These are phyloP conservation scores for Rhagologus leucostigma DNA, from an alignment of 2,113 vertebrate genomes.

Conservation along the genomic window DNA sequence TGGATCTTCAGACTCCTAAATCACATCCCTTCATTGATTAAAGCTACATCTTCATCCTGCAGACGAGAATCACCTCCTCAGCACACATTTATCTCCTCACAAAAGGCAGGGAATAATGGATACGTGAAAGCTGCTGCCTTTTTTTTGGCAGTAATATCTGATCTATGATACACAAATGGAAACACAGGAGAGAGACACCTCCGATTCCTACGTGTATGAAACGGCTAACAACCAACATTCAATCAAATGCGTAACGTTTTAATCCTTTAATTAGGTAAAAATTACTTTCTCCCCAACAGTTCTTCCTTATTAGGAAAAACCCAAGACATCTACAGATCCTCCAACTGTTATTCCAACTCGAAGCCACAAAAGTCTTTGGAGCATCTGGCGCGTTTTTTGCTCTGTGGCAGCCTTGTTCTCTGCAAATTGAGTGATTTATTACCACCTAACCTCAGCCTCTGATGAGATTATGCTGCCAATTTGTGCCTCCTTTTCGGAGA, in stretches of 20 bases:
- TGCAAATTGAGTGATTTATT: constrained; percentile 49
- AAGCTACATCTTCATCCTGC: background rate
- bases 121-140: background rate
- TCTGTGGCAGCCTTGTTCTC: background rate
- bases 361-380: constrained; percentile 8
- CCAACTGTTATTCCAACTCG: constrained; percentile 32
- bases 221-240: background rate
- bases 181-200: background rate
- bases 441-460: background rate
- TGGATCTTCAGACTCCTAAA: background rate
- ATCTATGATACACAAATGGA: background rate
- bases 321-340: constrained; percentile 21
- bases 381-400: constrained; percentile 40
- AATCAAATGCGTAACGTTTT: background rate
- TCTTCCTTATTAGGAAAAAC: constrained; percentile 33
- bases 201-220: background rate
- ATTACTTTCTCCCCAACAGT: background rate
- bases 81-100: background rate
- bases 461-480: constrained; percentile 49
- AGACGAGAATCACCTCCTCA: background rate
- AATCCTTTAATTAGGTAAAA: constrained; percentile 36
- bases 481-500: background rate
- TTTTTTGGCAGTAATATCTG: background rate
- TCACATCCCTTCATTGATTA: background rate
- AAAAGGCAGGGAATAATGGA: background rate